Base-by-base conservation (phyloP, 53 echinoderm and acorn worm species). In the Luidia sarsii region DNA sequence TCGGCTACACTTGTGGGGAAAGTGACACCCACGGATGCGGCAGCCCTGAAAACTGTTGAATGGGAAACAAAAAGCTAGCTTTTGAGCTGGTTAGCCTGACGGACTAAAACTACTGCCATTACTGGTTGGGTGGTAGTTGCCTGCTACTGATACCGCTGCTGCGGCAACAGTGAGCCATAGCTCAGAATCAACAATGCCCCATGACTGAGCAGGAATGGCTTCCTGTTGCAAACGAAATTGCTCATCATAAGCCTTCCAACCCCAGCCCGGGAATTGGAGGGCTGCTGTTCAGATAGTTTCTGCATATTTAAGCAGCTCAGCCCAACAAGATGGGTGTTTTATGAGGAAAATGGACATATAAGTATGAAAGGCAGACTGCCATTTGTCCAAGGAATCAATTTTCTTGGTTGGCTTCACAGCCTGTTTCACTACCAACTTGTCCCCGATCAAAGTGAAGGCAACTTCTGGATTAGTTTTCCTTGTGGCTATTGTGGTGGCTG, bases 241-340 rank as follows among this genome's bases (percentile, higher is more conserved):
- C 20, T 69, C 55, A 27, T 89, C 89, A 63, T 79, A 83, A 23
- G 57, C 55, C 39, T 23, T 22, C 75, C 85, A 85, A 14, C 72
- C 64, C 8, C 49, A 51, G 10, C 75, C 75, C n/a, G 59, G 59
- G 38, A 77, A 77, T 39, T 60, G 77, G 15, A 22, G 24, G 28
- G 75, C 34, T 3, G 73, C 64, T 28, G 49, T 49, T 1, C 55
- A 61, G 11, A 85, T 73, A 7, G 35, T 22, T 22, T 65, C 65
- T 14, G 38, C 51, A 43, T 85, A 85, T 85, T 85, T 85, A 2
- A 85, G 34, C 36, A 85, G 30, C 27, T 85, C 74, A 24, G 51
- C 48, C 2, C 51, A 46, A 15, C 46, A 15, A 46, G 46, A 46
- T 15, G 46, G 46, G 46, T 46, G 46, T 15, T 46, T 46, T 46